Evolutionary conservation across 2,888 invertebrate species (phyloP).

Genomic region (Ferrisia virgata): DNA sequence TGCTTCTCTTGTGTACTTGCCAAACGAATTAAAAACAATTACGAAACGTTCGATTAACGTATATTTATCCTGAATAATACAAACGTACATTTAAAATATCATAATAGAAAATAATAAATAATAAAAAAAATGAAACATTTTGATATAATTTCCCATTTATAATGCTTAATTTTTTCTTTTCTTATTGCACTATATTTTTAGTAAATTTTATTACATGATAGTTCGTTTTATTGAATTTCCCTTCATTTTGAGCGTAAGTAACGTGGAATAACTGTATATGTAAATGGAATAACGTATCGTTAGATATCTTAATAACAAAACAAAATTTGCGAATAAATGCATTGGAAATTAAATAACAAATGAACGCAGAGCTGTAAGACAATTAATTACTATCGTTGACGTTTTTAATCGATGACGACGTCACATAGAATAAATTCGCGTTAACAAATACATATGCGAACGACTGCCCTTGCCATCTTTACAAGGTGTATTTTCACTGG

Average conservation of each 20-base stretch:
- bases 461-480: background rate
- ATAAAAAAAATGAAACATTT: background rate
- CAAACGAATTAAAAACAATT: slow-evolving; percentile 27
- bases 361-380: slow-evolving; percentile 4
- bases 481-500: background rate
- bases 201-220: background rate
- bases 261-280: background rate
- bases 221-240: background rate
- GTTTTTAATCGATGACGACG: background rate
- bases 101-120: slow-evolving; percentile 19
- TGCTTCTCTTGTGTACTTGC: slow-evolving; percentile 29
- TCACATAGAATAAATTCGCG: background rate
- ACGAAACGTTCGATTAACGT: slow-evolving; percentile 36
- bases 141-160: slow-evolving; percentile 5
- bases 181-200: slow-evolving; percentile 14
- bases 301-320: background rate
- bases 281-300: background rate
- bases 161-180: background rate
- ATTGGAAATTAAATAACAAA: background rate
- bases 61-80: background rate
- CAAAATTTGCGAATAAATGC: background rate
- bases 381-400: slow-evolving; percentile 2
- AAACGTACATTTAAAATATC: background rate
- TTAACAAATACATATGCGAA: background rate
- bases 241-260: background rate